A percentile compares a stretch with the other conserved stretches of the same genome.
phyloP scores from a whole-genome alignment of 2,113 vertebrate genomes.

The Catagonus wagneri region DNA sequence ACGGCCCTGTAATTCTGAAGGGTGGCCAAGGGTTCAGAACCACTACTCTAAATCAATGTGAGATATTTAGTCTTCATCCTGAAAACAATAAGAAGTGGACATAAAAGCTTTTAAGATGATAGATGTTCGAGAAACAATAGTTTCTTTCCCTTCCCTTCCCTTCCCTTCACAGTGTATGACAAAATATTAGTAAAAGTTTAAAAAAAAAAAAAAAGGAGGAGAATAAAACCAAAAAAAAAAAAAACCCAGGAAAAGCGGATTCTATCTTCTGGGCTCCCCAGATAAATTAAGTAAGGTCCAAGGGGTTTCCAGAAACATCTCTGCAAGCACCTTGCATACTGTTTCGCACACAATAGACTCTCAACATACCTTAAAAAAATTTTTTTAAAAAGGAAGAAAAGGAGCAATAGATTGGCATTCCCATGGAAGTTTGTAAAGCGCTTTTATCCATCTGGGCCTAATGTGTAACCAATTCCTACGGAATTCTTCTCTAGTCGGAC shows the following conservation, averaged over 20 bases:
- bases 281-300: neutral
- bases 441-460: neutral
- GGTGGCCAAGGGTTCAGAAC: neutral
- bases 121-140: neutral
- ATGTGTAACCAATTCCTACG: neutral
- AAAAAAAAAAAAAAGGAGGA: neutral
- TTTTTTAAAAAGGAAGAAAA: neutral
- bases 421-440: neutral
- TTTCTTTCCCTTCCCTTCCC: neutral
- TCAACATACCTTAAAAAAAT: neutral
- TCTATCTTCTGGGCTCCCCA: neutral
- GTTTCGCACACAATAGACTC: neutral
- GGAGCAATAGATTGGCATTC: neutral
- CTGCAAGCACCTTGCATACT: neutral
- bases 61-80: neutral
- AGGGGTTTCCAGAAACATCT: constrained; percentile 17
- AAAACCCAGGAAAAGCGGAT: neutral
- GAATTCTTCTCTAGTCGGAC: neutral
- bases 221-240: neutral
- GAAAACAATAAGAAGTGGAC: neutral
- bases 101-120: neutral
- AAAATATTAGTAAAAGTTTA: neutral
- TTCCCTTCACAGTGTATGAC: neutral
- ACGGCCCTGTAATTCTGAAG: neutral
- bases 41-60: neutral